These are phyloP conservation scores for Patella ulyssiponensis DNA, from an alignment of 2,888 invertebrate species.

Conservation along the genomic window DNA sequence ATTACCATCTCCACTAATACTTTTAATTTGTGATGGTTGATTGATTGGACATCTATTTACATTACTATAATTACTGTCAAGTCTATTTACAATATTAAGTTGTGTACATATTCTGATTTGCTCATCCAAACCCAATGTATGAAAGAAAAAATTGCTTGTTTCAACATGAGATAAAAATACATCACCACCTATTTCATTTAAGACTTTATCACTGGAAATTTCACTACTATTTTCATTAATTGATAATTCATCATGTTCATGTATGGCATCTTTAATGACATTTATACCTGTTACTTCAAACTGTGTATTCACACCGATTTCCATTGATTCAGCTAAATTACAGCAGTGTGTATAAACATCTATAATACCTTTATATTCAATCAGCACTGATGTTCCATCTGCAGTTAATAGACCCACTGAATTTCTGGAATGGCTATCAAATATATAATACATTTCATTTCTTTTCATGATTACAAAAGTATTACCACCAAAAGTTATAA, in stretches of 20 bases:
- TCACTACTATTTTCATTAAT: no score
- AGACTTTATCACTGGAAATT: no score
- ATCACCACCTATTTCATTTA: no score
- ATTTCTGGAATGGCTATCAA: not conserved
- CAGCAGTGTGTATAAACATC: not conserved
- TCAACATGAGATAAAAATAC: no score
- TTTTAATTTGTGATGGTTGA: no score
- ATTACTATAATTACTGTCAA: no score
- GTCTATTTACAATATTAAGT: no score
- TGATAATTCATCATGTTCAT: not conserved
- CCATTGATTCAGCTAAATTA: not conserved
- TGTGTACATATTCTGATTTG: no score
- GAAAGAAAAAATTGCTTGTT: no score
- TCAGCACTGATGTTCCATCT: not conserved
- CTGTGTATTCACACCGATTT: not conserved
- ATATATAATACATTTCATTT: not conserved
- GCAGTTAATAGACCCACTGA: not conserved
- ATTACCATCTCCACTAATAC: not conserved
- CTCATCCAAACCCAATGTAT: no score
- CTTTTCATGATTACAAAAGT: slow-evolving; percentile 8
- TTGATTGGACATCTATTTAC: no score
- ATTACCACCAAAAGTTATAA: not conserved
- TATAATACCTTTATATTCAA: slow-evolving; percentile 1
- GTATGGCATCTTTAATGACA: not conserved
- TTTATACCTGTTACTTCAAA: slow-evolving; percentile 2